phyloP scores from a whole-genome alignment of 2,888 invertebrate species.

The Synergus umbraculus region DNA sequence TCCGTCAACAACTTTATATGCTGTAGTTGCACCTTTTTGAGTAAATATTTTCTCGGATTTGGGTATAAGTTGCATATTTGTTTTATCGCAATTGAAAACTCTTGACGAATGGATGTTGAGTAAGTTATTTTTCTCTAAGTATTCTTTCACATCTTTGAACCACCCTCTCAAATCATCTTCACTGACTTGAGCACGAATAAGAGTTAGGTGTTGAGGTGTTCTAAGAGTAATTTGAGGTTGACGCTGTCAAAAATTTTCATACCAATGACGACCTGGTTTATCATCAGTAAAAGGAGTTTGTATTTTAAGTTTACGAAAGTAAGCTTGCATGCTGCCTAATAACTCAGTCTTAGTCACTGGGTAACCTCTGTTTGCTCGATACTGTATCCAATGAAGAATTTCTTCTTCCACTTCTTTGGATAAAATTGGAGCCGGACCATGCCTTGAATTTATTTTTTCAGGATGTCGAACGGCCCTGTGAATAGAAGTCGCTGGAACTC shows the following conservation, averaged over 20 bases:
- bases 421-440: slow-evolving; percentile 45
- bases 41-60: slow-evolving; percentile 54
- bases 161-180: slow-evolving; percentile 54
- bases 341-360: too few species aligned
- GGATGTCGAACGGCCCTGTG: slow-evolving; percentile 20
- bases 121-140: slow-evolving; percentile 45
- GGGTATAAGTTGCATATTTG: slow-evolving; percentile 57
- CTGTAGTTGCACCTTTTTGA: slow-evolving; percentile 20
- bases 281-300: slow-evolving; percentile 49
- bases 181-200: slow-evolving; percentile 53
- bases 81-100: slow-evolving; percentile 63
- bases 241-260: slow-evolving; percentile 45
- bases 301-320: slow-evolving; percentile 44
- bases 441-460: slow-evolving; percentile 33
- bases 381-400: slow-evolving; percentile 17
- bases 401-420: slow-evolving; percentile 46
- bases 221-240: slow-evolving; percentile 44
- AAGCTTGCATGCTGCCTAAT: too few species aligned
- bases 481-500: slow-evolving; percentile 25
- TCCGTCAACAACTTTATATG: too few species aligned
- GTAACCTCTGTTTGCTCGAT: too few species aligned
- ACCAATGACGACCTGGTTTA: slow-evolving; percentile 50
- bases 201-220: slow-evolving; percentile 44
- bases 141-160: slow-evolving; percentile 54
- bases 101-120: slow-evolving; percentile 44